Conservation (phyloP, 2,797 vertebrate species). For the Smutsia temminckii region DNA sequence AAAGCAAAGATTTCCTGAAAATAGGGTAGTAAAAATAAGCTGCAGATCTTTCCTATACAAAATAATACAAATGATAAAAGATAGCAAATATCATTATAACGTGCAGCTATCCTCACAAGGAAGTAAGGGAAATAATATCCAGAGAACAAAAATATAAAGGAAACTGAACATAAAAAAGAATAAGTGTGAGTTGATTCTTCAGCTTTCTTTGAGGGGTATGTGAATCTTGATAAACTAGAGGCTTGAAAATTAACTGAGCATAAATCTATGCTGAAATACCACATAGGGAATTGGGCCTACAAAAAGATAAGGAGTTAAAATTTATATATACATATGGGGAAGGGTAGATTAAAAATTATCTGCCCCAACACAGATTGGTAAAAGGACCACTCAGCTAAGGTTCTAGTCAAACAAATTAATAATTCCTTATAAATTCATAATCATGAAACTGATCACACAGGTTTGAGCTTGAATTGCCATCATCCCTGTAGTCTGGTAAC, state of each 20-base stretch:
- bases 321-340: neutral
- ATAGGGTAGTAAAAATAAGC: neutral
- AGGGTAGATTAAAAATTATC: neutral
- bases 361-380: neutral
- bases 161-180: neutral
- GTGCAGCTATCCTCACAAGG: neutral
- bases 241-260: neutral
- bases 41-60: neutral
- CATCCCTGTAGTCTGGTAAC: neutral
- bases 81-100: neutral
- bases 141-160: slow-evolving; percentile 28
- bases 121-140: neutral
- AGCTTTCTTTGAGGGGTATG: neutral
- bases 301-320: slow-evolving; percentile 11
- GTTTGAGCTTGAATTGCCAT: neutral
- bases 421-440: neutral
- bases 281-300: neutral
- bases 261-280: neutral
- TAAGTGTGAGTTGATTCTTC: neutral
- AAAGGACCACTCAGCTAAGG: neutral
- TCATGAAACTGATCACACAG: neutral
- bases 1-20: neutral
- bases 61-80: neutral
- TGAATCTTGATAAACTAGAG: neutral
- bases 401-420: neutral